phyloP scores from a whole-genome alignment of 2,888 invertebrate species.

The Ophraella communa region DNA sequence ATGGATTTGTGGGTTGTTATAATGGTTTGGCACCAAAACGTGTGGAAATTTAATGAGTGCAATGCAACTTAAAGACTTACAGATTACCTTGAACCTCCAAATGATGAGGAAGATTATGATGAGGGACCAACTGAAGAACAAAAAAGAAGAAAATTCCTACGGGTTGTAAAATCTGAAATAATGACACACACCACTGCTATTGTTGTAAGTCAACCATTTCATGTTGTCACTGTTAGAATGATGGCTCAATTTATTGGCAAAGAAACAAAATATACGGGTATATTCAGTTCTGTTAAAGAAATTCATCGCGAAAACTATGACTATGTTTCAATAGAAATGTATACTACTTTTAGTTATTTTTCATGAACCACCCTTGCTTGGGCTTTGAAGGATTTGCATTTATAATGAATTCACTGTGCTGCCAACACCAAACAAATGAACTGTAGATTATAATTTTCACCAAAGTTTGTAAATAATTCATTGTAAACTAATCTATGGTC shows the following conservation, averaged over 20 bases:
- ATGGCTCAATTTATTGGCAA: conserved; percentile 95
- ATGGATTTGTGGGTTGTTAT: conserved; percentile 88
- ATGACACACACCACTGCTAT: conserved; percentile 79
- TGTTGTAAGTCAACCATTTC: conserved; percentile 87
- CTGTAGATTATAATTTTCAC: no score
- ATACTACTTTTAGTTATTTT: no score
- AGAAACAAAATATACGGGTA: conserved; percentile 79
- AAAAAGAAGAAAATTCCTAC: conserved; percentile 61
- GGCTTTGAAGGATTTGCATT: no score
- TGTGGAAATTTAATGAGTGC: conserved; percentile 75
- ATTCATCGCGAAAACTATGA: conserved; percentile 88
- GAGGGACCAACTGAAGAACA: conserved; percentile 56
- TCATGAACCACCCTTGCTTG: no score
- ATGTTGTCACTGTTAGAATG: conserved; percentile 89
- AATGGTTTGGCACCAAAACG: conserved; percentile 80
- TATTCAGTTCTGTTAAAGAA: conserved; percentile 77
- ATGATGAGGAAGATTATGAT: conserved; percentile 62
- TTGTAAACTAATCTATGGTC: no score
- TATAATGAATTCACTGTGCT: no score
- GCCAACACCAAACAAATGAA: no score
- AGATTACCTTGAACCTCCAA: conserved; percentile 61
- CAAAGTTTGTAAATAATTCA: no score
- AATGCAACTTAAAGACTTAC: conserved; percentile 70
- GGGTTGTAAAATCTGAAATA: conserved; percentile 71
- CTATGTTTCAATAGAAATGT: no score